These are phyloP conservation scores for Mormyrus hasselquistii DNA, from an alignment of 2,797 vertebrate species.

Conservation along the genomic window DNA sequence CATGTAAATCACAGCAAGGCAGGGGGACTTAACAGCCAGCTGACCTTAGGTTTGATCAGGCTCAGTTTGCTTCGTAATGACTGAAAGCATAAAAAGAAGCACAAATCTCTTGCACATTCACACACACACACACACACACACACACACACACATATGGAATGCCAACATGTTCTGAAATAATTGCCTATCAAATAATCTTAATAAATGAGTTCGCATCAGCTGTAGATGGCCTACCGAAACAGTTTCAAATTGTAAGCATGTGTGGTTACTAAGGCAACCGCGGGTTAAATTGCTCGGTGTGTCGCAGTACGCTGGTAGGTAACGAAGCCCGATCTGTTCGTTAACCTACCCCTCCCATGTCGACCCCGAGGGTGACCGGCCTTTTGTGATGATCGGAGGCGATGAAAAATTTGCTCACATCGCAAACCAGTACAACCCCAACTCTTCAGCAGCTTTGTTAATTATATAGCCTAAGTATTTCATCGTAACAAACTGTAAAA, in stretches of 20 bases:
- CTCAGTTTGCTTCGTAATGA: background rate
- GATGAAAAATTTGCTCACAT: background rate
- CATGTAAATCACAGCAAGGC: background rate
- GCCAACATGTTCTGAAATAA: background rate
- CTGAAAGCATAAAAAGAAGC: background rate
- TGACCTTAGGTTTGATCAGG: background rate
- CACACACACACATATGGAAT: no score
- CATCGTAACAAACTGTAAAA: background rate
- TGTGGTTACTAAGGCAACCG: conserved; percentile 16
- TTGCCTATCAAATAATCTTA: background rate
- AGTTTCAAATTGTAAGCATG: background rate
- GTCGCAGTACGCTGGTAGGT: background rate
- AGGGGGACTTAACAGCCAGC: background rate
- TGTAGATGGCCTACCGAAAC: background rate
- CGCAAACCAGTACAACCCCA: background rate
- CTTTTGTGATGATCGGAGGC: background rate
- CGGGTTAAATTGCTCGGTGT: background rate
- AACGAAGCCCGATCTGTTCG: background rate
- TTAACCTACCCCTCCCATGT: background rate
- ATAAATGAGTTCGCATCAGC: background rate
- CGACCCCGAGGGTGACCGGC: background rate
- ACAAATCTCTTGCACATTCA: background rate
- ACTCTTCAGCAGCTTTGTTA: background rate
- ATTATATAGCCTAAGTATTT: background rate
- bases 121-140: no score